Conservation (phyloP, 2,797 vertebrate species). For the Emydoidea blandingii region DNA sequence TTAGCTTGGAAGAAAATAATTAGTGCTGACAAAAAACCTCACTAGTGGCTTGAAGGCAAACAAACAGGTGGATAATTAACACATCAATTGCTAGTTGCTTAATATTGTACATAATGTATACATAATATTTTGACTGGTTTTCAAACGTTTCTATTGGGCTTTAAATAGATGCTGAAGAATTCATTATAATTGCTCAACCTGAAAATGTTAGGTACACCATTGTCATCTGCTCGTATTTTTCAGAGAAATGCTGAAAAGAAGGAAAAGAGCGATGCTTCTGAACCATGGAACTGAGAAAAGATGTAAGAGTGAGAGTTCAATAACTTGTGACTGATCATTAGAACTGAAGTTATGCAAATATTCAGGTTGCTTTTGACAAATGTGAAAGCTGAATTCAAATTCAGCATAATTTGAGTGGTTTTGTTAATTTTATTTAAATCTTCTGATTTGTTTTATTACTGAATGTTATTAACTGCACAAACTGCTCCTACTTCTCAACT, state of each 20-base stretch:
- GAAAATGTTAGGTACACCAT: neutral
- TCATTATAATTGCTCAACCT: neutral
- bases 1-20: conserved; percentile 61
- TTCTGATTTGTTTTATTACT: neutral
- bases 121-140: conserved; percentile 35
- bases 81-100: conserved; percentile 10
- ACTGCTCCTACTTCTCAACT: neutral
- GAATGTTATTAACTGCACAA: neutral
- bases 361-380: neutral
- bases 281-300: neutral
- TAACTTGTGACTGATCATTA: neutral
- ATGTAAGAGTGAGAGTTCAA: neutral
- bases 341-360: neutral
- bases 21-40: conserved; percentile 6
- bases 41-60: conserved; percentile 24
- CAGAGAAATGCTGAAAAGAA: neutral
- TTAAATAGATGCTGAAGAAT: neutral
- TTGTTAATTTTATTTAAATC: neutral
- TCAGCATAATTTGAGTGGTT: neutral
- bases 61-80: conserved; percentile 36
- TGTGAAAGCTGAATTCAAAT: neutral
- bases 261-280: neutral
- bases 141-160: conserved; percentile 25
- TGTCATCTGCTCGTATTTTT: neutral
- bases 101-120: neutral